Percentiles rank a stretch among this genome's conserved stretches.
Evolutionary conservation across 2,888 invertebrate species (phyloP).

Genomic region (Plebejus anna): DNA sequence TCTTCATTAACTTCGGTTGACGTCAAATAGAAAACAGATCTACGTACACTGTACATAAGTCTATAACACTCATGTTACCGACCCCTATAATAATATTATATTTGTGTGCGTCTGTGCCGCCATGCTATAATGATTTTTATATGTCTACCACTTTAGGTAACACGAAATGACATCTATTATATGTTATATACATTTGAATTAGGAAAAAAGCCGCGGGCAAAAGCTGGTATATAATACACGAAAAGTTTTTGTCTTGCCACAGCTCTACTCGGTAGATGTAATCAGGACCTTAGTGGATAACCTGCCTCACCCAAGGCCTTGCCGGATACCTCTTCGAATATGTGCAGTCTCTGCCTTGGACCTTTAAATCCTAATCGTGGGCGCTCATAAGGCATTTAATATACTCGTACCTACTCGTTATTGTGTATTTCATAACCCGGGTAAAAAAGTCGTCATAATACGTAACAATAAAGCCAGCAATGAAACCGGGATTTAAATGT

Average conservation of each 20-base stretch:
- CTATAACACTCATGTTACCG: background rate
- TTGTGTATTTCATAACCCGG: slow-evolving; percentile 14
- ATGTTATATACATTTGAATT: too few relatives aligned
- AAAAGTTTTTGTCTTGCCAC: too few relatives aligned
- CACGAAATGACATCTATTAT: too few relatives aligned
- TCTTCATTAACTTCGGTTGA: slow-evolving; percentile 13
- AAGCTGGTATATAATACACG: too few relatives aligned
- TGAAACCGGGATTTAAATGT: background rate
- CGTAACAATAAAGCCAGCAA: background rate
- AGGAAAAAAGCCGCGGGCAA: too few relatives aligned
- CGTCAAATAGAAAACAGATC: slow-evolving; percentile 14
- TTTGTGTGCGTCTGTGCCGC: too few relatives aligned
- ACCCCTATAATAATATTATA: background rate
- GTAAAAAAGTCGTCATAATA: slow-evolving; percentile 2
- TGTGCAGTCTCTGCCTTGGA: background rate
- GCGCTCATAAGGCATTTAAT: background rate
- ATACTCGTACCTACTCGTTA: background rate
- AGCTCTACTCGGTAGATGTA: too few relatives aligned
- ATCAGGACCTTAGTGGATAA: too few relatives aligned
- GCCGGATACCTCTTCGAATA: too few relatives aligned
- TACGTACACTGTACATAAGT: background rate
- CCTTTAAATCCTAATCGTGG: background rate
- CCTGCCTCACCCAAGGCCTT: too few relatives aligned
- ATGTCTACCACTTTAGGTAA: too few relatives aligned
- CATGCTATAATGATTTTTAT: too few relatives aligned